phyloP scores from a whole-genome alignment of 1,140 invertebrate species.

The Mylabris phalerata region DNA sequence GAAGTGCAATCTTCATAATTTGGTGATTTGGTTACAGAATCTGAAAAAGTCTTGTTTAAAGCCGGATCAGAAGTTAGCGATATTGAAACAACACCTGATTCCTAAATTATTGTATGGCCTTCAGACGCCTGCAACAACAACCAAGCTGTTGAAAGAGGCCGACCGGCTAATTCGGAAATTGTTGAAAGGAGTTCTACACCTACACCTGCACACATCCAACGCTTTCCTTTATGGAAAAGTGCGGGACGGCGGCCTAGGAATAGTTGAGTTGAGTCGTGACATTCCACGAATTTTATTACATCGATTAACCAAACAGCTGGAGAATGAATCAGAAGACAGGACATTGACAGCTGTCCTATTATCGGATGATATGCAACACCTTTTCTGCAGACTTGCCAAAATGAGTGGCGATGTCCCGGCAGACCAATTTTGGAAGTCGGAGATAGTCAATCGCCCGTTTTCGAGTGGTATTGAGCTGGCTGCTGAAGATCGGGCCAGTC shows the following conservation, averaged over 20 bases:
- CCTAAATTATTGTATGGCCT: not conserved
- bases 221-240: not conserved
- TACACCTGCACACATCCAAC: not conserved
- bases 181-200: not conserved
- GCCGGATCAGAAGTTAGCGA: not conserved
- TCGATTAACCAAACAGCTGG: not conserved
- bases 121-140: not conserved
- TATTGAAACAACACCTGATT: not conserved
- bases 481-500: conserved; percentile 1
- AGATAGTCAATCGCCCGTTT: not conserved
- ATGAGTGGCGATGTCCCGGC: not conserved
- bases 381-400: too few species aligned
- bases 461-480: not conserved
- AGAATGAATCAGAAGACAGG: not conserved
- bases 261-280: not conserved
- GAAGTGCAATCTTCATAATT: not conserved
- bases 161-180: not conserved
- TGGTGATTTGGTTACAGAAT: not conserved
- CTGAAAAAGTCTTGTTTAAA: not conserved
- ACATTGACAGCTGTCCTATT: not conserved
- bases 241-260: not conserved
- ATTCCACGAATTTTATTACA: not conserved
- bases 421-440: not conserved
- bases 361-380: not conserved
- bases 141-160: not conserved